Percentiles rank a stretch among this genome's conserved stretches.
These are phyloP conservation scores for Trinorchestia longiramus DNA, from an alignment of 1,140 invertebrate genomes.

Conservation along the genomic window DNA sequence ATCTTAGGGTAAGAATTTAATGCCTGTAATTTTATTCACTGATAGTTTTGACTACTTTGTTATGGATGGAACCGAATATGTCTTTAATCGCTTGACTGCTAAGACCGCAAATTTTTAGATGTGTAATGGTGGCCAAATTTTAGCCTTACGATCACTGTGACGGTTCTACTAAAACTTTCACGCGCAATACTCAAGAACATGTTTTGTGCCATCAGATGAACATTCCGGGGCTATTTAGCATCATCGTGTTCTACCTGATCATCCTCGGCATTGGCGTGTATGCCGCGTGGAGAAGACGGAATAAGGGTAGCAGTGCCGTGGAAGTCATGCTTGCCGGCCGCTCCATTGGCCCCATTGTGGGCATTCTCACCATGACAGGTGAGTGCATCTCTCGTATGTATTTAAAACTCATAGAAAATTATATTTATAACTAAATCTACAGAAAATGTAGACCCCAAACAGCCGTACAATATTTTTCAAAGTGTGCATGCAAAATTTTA, in stretches of 20 bases:
- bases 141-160: not conserved
- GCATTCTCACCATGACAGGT: conserved; percentile 98
- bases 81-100: not conserved
- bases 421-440: not conserved
- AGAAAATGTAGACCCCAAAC: not conserved
- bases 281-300: conserved; percentile 61
- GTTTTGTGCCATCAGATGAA: conserved; percentile 74
- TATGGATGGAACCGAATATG: no score
- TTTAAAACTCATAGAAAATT: not conserved
- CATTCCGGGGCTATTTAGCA: conserved; percentile 89
- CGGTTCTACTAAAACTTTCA: not conserved
- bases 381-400: conserved; percentile 65
- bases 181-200: not conserved
- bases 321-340: conserved; percentile 97
- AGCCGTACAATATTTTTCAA: not conserved
- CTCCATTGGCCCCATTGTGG: conserved; percentile 95
- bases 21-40: not conserved
- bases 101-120: not conserved
- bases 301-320: conserved; percentile 72
- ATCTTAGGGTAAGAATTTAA: no score
- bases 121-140: not conserved
- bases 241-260: conserved; percentile 92
- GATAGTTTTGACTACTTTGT: no score
- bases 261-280: conserved; percentile 77
- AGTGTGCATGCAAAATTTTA: not conserved